Evolutionary conservation across 2,797 vertebrate species (phyloP), one percentile per base, ranked within the genome.

Genomic region (Cossypha niveicapilla): DNA sequence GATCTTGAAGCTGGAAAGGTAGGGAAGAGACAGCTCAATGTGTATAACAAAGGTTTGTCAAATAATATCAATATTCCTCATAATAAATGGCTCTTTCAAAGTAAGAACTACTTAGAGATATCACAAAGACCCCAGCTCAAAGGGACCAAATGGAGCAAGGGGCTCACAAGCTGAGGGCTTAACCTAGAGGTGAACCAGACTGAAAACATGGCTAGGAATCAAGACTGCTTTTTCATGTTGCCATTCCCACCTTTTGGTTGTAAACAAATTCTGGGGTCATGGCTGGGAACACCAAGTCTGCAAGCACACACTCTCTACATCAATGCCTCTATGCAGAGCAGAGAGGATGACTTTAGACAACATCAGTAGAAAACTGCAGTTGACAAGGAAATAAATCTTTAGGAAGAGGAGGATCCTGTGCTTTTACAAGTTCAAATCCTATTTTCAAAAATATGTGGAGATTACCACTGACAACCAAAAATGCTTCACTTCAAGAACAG

Each of bases 1-100:
- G 14, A 95, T 92, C 47, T 85, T 9, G 6, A 91, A 93, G 47
- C 35, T 58, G 41, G n/a, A 93, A 94, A 86, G 45, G 67, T 91
- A 77, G 56, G 80, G 51, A 92, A 72, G 11, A 83, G 71, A 90
- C 28, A 90, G 68, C 32, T 87, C 61, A 63, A 75, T 54, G 44
- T 54, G n/a, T 86, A 30, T 54, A 92, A 80, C 68, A 85, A 47
- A 15, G 19, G 16, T 42, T 65, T 89, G 77, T 85, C 74, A 94
- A 91, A 71, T 91, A 85, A 63, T 53, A 86, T 71, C 61, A 83
- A 68, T 85, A 93, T 51, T 79, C 75, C 35, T 45, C 66, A n/a
- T 79, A 76, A 61, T 76, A 84, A 79, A 84, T 39, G 4, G 2
- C 44, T 60, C 42, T 79, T 91, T 82, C 56, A 76, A 91, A 85